These are phyloP conservation scores for Tribolium madens DNA, from an alignment of 1,140 invertebrate genomes.

Conservation along the genomic window DNA sequence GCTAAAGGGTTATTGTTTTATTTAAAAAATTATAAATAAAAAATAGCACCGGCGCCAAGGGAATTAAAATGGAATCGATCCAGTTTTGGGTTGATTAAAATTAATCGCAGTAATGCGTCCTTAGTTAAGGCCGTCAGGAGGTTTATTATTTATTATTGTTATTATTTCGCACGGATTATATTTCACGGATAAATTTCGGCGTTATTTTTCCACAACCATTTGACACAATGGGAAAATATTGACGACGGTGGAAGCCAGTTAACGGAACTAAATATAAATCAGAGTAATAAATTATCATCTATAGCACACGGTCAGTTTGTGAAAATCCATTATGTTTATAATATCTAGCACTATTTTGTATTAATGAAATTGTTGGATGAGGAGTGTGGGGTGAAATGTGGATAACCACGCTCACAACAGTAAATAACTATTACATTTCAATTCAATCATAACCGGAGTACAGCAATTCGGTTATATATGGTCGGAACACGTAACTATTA, in stretches of 20 bases:
- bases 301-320: conserved; percentile 6
- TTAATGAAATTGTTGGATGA: conserved; percentile 24
- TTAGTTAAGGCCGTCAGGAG: neutral
- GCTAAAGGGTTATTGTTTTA: too few species aligned
- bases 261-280: conserved; percentile 33
- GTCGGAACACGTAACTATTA: conserved; percentile 9
- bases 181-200: conserved; percentile 5
- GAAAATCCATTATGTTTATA: conserved; percentile 33
- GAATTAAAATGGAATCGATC: too few species aligned
- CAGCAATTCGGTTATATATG: neutral
- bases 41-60: too few species aligned
- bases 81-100: conserved; percentile 19
- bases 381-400: conserved; percentile 3
- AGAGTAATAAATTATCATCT: conserved; percentile 29
- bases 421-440: conserved; percentile 35
- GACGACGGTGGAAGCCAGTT: neutral
- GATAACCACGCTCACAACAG: conserved; percentile 20
- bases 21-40: too few species aligned
- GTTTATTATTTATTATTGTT: conserved; percentile 17
- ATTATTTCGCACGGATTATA: conserved; percentile 5
- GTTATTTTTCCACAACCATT: conserved; percentile 15
- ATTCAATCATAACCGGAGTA: conserved; percentile 12
- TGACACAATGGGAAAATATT: conserved; percentile 26
- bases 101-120: conserved; percentile 8
- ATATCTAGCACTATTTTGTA: conserved; percentile 19